These are phyloP conservation scores for Prosapia bicincta DNA, from an alignment of 2,888 invertebrate species.

Conservation along the genomic window DNA sequence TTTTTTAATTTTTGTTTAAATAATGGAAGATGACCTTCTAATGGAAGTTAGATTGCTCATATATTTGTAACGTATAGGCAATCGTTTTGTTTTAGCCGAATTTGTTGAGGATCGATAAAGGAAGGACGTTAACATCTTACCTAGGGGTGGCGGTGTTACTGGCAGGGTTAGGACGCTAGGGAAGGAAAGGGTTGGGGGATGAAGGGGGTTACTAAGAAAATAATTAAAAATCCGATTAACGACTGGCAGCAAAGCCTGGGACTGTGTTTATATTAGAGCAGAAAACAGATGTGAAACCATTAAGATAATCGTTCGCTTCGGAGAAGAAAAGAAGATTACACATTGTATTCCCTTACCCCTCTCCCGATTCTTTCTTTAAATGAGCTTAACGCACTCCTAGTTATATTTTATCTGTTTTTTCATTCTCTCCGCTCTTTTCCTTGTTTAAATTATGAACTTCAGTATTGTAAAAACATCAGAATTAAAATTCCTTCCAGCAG, in stretches of 20 bases:
- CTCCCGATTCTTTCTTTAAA: not conserved
- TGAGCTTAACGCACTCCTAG: slow-evolving; percentile 2
- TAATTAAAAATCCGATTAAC: slow-evolving; percentile 32
- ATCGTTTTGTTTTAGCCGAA: not conserved
- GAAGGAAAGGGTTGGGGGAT: slow-evolving; percentile 3
- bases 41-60: too few relatives aligned
- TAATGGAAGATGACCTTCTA: too few relatives aligned
- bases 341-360: slow-evolving; percentile 11
- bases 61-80: too few relatives aligned
- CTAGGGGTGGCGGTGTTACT: not conserved
- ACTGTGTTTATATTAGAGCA: slow-evolving; percentile 31
- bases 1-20: too few relatives aligned
- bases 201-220: slow-evolving; percentile 25
- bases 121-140: not conserved
- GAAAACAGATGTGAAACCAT: slow-evolving; percentile 33
- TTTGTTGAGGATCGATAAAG: not conserved
- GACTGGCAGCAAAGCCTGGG: slow-evolving; percentile 14
- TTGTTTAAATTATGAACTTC: not conserved
- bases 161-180: not conserved
- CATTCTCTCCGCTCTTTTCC: slow-evolving; percentile 1
- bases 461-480: slow-evolving; percentile 2
- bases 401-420: slow-evolving; percentile 3
- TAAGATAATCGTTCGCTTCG: slow-evolving; percentile 29
- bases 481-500: not conserved
- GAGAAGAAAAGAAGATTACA: slow-evolving; percentile 29